A percentile compares a stretch with the other conserved stretches of the same genome.
Evolutionary conservation across 37 sponge, comb jelly and placozoan species (phyloP).

Genomic region (Aphrocallistes beatrix): DNA sequence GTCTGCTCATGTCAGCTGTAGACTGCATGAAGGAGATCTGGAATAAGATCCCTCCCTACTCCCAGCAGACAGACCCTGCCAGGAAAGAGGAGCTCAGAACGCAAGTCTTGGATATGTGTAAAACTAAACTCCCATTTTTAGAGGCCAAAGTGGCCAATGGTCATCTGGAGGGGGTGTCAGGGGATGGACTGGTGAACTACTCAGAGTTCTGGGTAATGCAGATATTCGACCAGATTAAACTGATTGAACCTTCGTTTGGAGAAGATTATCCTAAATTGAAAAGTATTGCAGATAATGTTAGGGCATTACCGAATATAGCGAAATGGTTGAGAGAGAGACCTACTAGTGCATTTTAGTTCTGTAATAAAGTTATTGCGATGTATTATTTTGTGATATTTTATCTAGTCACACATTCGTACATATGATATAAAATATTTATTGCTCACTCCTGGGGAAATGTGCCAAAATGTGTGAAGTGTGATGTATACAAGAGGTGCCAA

Average conservation of each 20-base stretch:
- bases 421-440: too few relatives aligned
- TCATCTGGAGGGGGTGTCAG: background rate
- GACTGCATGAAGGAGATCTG: conserved; percentile 16
- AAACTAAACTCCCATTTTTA: background rate
- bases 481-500: too few relatives aligned
- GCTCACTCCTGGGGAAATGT: too few relatives aligned
- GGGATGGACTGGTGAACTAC: background rate
- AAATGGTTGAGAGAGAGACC: background rate
- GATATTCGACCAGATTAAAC: background rate
- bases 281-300: background rate
- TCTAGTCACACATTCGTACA: too few relatives aligned
- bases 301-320: background rate
- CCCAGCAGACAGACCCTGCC: background rate
- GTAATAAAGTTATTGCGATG: too few relatives aligned
- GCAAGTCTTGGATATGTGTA: background rate
- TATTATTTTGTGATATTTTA: too few relatives aligned
- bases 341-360: background rate
- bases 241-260: background rate
- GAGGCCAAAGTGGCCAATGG: background rate
- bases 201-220: background rate
- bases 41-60: background rate
- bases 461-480: too few relatives aligned
- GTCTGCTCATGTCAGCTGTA: background rate
- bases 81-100: background rate
- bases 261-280: conserved; percentile 17